Percentiles rank a stretch among this genome's conserved stretches.
Conservation (phyloP, 2,113 vertebrate genomes). For the Pterocles orientalis region DNA sequence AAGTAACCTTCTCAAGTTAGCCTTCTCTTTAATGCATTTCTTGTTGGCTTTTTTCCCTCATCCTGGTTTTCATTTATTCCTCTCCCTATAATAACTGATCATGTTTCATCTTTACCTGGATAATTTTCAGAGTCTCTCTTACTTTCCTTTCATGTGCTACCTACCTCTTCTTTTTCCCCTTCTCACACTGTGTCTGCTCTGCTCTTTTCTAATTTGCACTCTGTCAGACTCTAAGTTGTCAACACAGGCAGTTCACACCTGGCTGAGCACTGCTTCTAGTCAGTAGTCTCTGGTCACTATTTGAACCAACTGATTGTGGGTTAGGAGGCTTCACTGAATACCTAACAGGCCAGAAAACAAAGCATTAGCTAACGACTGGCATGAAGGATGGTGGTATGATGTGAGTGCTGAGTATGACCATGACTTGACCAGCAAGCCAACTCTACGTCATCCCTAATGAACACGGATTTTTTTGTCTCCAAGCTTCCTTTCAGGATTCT, state of each 20-base stretch:
- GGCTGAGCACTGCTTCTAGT: background rate
- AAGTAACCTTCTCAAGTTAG: background rate
- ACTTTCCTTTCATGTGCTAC: background rate
- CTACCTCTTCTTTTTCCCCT: background rate
- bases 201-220: background rate
- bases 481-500: background rate
- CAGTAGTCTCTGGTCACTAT: too few relatives aligned
- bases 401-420: background rate
- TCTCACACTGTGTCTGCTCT: background rate
- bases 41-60: background rate
- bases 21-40: background rate
- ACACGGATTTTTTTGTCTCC: background rate
- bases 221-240: background rate
- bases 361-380: background rate
- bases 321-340: background rate
- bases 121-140: background rate
- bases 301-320: background rate
- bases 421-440: background rate
- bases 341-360: background rate
- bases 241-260: background rate
- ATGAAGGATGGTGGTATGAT: rapidly evolving
- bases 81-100: background rate
- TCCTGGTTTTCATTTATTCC: background rate
- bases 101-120: background rate
- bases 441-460: background rate